Evolutionary conservation across 2,888 invertebrate species (phyloP).

Genomic region (Noctuana brunneofusca): DNA sequence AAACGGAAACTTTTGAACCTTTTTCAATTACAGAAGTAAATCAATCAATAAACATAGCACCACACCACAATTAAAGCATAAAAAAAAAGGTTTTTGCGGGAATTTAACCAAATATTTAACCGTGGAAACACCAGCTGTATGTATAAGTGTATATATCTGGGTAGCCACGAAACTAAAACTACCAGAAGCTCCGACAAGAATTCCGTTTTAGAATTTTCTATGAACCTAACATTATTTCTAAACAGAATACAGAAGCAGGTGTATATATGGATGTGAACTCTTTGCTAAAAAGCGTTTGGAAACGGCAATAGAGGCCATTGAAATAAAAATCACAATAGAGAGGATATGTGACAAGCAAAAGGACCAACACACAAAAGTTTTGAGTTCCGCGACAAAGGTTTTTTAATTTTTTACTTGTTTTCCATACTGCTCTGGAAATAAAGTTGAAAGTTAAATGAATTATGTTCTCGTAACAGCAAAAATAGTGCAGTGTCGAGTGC

Average conservation of each 20-base stretch:
- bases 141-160: no score
- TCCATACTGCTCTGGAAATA: constrained; percentile 39
- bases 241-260: constrained; percentile 64
- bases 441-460: constrained; percentile 44
- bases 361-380: constrained; percentile 73
- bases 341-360: constrained; percentile 81
- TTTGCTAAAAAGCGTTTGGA: constrained; percentile 59
- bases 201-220: constrained; percentile 11
- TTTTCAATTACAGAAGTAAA: no score
- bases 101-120: not conserved
- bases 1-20: no score
- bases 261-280: constrained; percentile 52
- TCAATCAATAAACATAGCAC: no score
- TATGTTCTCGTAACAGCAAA: constrained; percentile 26
- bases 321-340: constrained; percentile 72
- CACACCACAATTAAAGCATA: no score
- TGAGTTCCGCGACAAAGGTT: constrained; percentile 54
- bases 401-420: constrained; percentile 29
- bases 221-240: constrained; percentile 38
- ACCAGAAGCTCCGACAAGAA: not conserved
- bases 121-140: not conserved
- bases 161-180: not conserved
- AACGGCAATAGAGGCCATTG: constrained; percentile 70
- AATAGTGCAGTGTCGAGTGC: constrained; percentile 36
- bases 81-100: no score